Evolutionary conservation across 2,888 invertebrate genomes (phyloP).

Genomic region (Brachyopa scutellaris): DNA sequence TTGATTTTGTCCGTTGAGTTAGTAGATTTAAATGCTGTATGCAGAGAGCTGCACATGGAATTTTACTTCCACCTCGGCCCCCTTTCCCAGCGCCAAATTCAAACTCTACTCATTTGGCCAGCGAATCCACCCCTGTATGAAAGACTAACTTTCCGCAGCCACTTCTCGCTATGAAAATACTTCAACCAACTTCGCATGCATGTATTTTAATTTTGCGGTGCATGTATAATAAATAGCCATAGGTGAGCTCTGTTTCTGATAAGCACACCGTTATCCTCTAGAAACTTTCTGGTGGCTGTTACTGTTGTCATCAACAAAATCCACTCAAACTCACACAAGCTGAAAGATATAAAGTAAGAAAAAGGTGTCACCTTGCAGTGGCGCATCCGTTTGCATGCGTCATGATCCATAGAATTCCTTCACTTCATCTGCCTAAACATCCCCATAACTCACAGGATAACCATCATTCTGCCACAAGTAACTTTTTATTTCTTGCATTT

Average conservation of each 20-base stretch:
- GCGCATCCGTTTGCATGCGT: constrained; percentile 68
- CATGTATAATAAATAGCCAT: too few relatives aligned
- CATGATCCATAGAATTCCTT: constrained; percentile 34
- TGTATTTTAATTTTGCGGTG: constrained; percentile 57
- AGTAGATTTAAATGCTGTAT: too few relatives aligned
- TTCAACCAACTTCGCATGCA: constrained; percentile 44
- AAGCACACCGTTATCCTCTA: constrained; percentile 62
- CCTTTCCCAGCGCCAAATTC: too few relatives aligned
- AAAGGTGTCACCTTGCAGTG: constrained; percentile 28
- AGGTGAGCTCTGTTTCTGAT: constrained; percentile 62
- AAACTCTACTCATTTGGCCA: too few relatives aligned
- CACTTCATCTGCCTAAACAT: constrained; percentile 39
- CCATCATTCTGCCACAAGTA: constrained; percentile 29
- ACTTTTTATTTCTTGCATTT: constrained; percentile 3
- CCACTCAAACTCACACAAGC: constrained; percentile 49
- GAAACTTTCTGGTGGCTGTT: constrained; percentile 45
- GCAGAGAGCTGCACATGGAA: too few relatives aligned
- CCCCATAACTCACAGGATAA: constrained; percentile 62
- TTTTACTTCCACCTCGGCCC: too few relatives aligned
- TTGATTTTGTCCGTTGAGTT: too few relatives aligned
- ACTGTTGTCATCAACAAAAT: constrained; percentile 61
- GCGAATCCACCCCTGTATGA: constrained; percentile 16
- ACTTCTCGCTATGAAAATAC: constrained; percentile 56
- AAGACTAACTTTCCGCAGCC: constrained; percentile 27
- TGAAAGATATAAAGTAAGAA: background rate